Conservation (phyloP, 2,113 vertebrate genomes). For the Paradoxurus hermaphroditus region DNA sequence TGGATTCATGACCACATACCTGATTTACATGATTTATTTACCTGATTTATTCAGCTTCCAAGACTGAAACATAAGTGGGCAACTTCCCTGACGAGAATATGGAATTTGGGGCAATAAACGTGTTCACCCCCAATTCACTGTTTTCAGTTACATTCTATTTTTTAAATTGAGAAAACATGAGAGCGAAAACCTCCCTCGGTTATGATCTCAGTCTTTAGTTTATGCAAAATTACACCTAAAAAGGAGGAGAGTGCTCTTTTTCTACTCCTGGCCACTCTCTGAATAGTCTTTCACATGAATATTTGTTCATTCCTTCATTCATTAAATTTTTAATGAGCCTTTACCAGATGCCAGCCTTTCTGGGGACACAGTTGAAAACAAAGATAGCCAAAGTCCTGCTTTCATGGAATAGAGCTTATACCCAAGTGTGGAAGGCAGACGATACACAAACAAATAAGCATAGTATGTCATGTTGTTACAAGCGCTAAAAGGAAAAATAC, state of each 20-base stretch:
- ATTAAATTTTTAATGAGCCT: conserved; percentile 71
- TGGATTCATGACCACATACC: not conserved
- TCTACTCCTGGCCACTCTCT: conserved; percentile 29
- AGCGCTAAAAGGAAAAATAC: conserved; percentile 33
- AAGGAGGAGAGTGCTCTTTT: conserved; percentile 10
- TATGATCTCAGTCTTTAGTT: conserved; percentile 31
- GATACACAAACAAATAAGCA: conserved; percentile 43
- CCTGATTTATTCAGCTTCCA: not conserved
- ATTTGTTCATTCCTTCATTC: conserved; percentile 68
- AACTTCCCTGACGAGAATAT: not conserved
- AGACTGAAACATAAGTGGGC: not conserved
- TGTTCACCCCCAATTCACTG: not conserved
- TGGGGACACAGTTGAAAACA: conserved; percentile 61
- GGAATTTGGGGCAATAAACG: not conserved
- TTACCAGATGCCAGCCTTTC: conserved; percentile 60
- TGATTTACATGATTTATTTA: not conserved
- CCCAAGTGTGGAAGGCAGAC: conserved; percentile 24
- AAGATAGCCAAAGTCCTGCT: conserved; percentile 57
- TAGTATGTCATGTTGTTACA: not conserved
- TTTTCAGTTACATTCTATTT: not conserved
- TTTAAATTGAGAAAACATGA: not conserved
- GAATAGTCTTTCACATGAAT: conserved; percentile 59
- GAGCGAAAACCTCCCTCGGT: not conserved
- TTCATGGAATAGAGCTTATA: conserved; percentile 42
- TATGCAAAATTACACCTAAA: not conserved